These are phyloP conservation scores for Brachyhypopomus occidentalis DNA, from an alignment of 2,113 vertebrate genomes.

Conservation along the genomic window DNA sequence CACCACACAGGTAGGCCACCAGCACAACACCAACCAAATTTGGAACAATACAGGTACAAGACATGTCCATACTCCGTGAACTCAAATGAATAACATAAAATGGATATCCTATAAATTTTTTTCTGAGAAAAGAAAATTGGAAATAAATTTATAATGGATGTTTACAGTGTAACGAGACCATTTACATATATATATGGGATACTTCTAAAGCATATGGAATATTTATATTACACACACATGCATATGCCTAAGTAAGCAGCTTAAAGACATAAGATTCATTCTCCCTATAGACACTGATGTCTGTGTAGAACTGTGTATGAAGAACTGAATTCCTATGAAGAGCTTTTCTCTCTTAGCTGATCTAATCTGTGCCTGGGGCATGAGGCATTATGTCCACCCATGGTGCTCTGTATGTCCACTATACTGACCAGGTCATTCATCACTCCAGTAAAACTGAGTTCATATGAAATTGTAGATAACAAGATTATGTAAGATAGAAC, in stretches of 20 bases:
- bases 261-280: neutral
- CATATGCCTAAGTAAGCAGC: neutral
- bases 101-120: neutral
- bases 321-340: no score
- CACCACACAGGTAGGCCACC: slow-evolving; percentile 82
- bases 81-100: neutral
- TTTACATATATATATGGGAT: no score
- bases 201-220: no score
- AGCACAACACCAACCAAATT: neutral
- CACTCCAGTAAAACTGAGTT: neutral
- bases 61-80: neutral
- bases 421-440: neutral
- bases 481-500: slow-evolving; percentile 12
- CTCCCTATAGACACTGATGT: neutral
- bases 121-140: neutral
- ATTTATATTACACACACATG: neutral
- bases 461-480: slow-evolving; percentile 5
- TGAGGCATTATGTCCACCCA: neutral
- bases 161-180: no score
- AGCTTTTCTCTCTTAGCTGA: neutral
- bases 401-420: neutral
- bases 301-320: neutral
- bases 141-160: neutral
- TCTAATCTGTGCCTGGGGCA: neutral
- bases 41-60: neutral